Percentiles rank a stretch among this genome's conserved stretches.
Evolutionary conservation across 2,113 vertebrate species (phyloP).

Genomic region (Grallaria varia): DNA sequence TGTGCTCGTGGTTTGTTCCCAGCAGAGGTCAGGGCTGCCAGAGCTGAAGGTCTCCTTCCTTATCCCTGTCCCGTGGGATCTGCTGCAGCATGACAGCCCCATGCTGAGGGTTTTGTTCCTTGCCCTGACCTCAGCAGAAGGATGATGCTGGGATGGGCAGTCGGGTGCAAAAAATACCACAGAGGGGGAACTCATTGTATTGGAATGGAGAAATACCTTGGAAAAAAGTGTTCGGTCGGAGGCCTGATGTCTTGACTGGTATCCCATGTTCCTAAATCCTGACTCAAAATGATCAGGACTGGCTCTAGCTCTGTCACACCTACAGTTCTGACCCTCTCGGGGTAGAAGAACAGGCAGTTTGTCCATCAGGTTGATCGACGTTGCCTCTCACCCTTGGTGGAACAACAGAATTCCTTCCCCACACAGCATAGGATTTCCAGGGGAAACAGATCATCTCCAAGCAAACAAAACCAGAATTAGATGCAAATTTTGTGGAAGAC

Average conservation of each 20-base stretch:
- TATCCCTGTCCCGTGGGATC: rapidly evolving
- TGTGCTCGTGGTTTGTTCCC: background rate
- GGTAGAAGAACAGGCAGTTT: background rate
- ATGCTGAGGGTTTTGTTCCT: background rate
- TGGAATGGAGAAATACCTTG: background rate
- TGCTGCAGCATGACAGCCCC: background rate
- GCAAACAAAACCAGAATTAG: background rate
- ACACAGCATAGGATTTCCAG: background rate
- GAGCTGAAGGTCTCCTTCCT: background rate
- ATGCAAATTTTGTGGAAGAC: background rate
- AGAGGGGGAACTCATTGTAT: background rate
- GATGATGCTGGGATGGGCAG: background rate
- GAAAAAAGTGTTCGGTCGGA: background rate
- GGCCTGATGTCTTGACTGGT: background rate
- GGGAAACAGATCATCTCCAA: background rate
- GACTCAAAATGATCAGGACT: background rate
- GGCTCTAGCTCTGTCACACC: background rate
- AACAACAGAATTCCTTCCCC: background rate
- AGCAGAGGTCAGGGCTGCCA: background rate
- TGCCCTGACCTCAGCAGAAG: background rate
- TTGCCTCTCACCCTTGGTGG: background rate
- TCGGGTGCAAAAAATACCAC: no score
- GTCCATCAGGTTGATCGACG: no score
- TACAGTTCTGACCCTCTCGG: background rate
- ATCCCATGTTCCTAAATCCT: background rate